A percentile compares a stretch with the other conserved stretches of the same genome.
phyloP scores from a whole-genome alignment of 1,140 invertebrate genomes.

The Theocolax elegans region DNA sequence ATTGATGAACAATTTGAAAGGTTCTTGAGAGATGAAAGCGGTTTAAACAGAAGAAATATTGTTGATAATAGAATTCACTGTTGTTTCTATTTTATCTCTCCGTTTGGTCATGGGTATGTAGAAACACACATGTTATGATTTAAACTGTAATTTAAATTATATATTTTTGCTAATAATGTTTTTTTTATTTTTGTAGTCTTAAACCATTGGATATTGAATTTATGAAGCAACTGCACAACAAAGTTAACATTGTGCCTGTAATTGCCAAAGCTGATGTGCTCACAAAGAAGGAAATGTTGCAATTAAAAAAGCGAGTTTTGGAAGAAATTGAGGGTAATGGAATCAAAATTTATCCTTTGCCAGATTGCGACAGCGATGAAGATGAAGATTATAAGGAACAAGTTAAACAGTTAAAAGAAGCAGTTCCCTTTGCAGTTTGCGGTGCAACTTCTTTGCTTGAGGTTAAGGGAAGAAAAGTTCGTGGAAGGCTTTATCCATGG shows the following conservation, averaged over 20 bases:
- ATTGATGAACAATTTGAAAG: slow-evolving; percentile 95
- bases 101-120: slow-evolving; percentile 92
- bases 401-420: slow-evolving; percentile 90
- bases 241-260: slow-evolving; percentile 98
- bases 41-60: slow-evolving; percentile 90
- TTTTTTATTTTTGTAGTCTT: slow-evolving; percentile 67
- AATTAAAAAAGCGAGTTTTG: slow-evolving; percentile 88
- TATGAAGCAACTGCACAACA: slow-evolving; percentile 98
- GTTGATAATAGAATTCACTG: slow-evolving; percentile 94
- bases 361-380: slow-evolving; percentile 95
- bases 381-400: slow-evolving; percentile 95
- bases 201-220: slow-evolving; percentile 96
- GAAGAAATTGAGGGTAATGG: slow-evolving; percentile 85
- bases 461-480: slow-evolving; percentile 87
- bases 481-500: slow-evolving; percentile 97
- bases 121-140: slow-evolving; percentile 10
- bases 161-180: slow-evolving; percentile 18
- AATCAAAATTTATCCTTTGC: slow-evolving; percentile 95
- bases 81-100: slow-evolving; percentile 99
- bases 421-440: slow-evolving; percentile 98
- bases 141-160: slow-evolving; percentile 15
- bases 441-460: slow-evolving; percentile 94
- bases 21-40: slow-evolving; percentile 90
- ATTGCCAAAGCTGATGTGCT: slow-evolving; percentile 99
- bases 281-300: slow-evolving; percentile 92